Evolutionary conservation across 2,888 invertebrate genomes (phyloP).

Genomic region (Diachrysia chrysitis): DNA sequence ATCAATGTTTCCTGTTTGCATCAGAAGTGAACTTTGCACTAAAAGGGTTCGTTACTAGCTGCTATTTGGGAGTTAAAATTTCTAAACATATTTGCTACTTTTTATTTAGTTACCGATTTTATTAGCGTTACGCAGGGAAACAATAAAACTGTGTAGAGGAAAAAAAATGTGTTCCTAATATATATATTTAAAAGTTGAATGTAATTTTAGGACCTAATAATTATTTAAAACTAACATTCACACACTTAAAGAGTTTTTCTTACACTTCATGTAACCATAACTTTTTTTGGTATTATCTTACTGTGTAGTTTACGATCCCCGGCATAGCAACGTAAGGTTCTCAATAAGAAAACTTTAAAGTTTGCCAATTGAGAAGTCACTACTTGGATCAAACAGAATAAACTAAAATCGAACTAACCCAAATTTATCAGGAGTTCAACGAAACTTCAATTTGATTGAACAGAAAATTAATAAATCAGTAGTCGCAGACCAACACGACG

Average conservation of each 20-base stretch:
- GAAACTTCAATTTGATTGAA: not conserved
- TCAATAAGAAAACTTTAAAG: not conserved
- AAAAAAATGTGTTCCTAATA: too few species aligned
- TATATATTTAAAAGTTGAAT: too few species aligned
- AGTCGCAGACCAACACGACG: slow-evolving; percentile 25
- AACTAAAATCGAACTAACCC: not conserved
- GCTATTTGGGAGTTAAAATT: not conserved
- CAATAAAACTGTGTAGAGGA: too few species aligned
- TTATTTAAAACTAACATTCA: too few species aligned
- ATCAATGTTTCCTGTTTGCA: slow-evolving; percentile 1
- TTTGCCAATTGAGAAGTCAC: not conserved
- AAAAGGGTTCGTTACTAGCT: not conserved
- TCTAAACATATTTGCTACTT: not conserved
- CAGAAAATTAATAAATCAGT: slow-evolving; percentile 16
- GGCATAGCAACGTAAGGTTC: too few species aligned
- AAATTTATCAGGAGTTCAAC: not conserved
- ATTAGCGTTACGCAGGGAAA: too few species aligned
- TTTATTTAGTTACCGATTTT: not conserved
- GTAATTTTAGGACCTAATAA: too few species aligned
- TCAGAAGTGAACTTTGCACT: slow-evolving; percentile 2
- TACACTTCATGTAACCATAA: too few species aligned
- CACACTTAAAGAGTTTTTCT: too few species aligned
- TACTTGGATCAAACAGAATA: not conserved
- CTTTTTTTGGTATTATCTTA: too few species aligned
- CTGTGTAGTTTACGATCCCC: too few species aligned